Evolutionary conservation across 2,113 vertebrate genomes (phyloP).

Genomic region (Steatornis caripensis): DNA sequence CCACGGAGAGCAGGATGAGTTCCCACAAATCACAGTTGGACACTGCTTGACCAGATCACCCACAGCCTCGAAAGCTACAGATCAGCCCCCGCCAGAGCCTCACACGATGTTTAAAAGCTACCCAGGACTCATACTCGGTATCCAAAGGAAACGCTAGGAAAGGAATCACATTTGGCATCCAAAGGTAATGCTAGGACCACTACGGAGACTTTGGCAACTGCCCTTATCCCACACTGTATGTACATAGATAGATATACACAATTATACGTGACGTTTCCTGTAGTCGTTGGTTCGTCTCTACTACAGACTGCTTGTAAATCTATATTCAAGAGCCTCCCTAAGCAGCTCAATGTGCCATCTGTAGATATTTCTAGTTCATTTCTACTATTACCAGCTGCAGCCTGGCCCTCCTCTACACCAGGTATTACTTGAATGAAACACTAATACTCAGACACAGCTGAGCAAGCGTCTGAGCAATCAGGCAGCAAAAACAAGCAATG

Average conservation of each 20-base stretch:
- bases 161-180: neutral
- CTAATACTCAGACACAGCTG: neutral
- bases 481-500: neutral
- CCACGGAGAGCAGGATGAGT: neutral
- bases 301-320: neutral
- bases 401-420: neutral
- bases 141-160: neutral
- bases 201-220: neutral
- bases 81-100: neutral
- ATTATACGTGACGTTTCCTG: neutral
- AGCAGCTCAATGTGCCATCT: neutral
- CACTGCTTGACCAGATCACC: neutral
- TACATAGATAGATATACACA: fast-evolving
- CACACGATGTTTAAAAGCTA: neutral
- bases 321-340: neutral
- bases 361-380: neutral
- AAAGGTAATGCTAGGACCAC: neutral
- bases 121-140: neutral
- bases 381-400: neutral
- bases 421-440: neutral
- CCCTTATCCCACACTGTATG: neutral
- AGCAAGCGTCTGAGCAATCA: neutral
- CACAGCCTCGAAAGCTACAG: neutral
- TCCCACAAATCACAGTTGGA: neutral
- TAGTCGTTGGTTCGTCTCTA: neutral